These are phyloP conservation scores for Podabrus alpinus DNA, from an alignment of 2,888 invertebrate species.

Conservation along the genomic window DNA sequence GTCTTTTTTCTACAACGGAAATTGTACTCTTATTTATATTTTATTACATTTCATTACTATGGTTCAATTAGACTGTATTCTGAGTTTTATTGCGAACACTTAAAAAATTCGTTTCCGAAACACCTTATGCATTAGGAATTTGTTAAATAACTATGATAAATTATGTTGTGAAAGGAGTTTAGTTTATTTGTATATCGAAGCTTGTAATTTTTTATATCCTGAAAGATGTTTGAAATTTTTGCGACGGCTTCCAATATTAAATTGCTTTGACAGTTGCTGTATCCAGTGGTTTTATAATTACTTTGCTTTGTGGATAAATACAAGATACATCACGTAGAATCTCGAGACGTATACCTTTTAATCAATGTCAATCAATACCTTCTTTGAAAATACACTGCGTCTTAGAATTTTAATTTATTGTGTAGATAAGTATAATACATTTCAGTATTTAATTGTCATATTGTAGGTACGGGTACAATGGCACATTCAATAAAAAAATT, in stretches of 20 bases:
- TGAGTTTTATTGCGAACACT: background rate
- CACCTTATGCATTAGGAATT: background rate
- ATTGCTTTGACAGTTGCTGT: background rate
- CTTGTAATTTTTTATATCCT: background rate
- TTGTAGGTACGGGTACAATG: background rate
- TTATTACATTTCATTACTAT: background rate
- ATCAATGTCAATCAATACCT: background rate
- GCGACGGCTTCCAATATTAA: background rate
- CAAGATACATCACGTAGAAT: background rate
- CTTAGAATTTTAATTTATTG: background rate
- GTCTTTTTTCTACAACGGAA: background rate
- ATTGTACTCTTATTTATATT: background rate
- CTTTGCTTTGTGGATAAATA: background rate
- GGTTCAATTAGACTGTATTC: background rate
- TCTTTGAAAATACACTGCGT: background rate
- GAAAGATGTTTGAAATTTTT: background rate
- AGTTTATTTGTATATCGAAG: background rate
- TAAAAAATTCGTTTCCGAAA: background rate
- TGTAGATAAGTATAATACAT: background rate
- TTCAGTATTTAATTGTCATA: background rate
- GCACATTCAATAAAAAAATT: too few species aligned
- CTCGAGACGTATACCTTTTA: background rate
- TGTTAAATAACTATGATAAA: background rate
- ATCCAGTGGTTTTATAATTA: background rate
- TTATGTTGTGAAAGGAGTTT: background rate